These are phyloP conservation scores for Dendrocincla fuliginosa DNA, from an alignment of 2,797 vertebrate species.

Conservation along the genomic window DNA sequence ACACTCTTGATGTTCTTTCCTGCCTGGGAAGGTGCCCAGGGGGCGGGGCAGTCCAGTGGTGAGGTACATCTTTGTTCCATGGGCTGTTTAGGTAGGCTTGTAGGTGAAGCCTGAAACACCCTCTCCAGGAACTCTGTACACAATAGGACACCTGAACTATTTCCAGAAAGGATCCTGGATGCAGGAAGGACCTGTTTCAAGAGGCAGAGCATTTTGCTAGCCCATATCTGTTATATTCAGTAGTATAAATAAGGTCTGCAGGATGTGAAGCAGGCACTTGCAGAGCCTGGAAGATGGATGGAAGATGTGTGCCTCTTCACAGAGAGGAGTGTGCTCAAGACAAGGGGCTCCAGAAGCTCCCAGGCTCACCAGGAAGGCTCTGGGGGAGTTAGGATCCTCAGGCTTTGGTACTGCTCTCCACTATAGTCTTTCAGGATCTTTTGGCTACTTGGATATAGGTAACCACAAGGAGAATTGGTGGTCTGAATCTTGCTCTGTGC, in stretches of 20 bases:
- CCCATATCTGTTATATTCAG: neutral
- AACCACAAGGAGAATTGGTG: neutral
- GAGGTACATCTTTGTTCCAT: neutral
- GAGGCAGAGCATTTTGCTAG: neutral
- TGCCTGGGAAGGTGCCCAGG: neutral
- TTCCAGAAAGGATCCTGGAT: neutral
- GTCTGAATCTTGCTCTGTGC: neutral
- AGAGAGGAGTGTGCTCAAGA: neutral
- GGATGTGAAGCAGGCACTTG: neutral
- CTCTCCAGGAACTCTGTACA: neutral
- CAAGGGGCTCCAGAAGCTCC: neutral
- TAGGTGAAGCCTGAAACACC: neutral
- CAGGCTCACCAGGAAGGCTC: neutral
- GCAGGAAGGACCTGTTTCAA: neutral
- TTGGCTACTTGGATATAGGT: neutral
- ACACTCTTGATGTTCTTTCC: neutral
- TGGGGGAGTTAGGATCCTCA: neutral
- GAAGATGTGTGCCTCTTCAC: neutral
- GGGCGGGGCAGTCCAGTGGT: rapidly evolving
- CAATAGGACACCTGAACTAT: neutral
- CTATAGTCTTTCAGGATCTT: neutral
- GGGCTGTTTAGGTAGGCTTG: neutral
- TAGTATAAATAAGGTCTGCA: neutral
- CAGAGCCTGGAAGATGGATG: neutral
- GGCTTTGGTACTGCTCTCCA: neutral